Base-by-base conservation (phyloP, 2,888 invertebrate species). In the Helleia helle region DNA sequence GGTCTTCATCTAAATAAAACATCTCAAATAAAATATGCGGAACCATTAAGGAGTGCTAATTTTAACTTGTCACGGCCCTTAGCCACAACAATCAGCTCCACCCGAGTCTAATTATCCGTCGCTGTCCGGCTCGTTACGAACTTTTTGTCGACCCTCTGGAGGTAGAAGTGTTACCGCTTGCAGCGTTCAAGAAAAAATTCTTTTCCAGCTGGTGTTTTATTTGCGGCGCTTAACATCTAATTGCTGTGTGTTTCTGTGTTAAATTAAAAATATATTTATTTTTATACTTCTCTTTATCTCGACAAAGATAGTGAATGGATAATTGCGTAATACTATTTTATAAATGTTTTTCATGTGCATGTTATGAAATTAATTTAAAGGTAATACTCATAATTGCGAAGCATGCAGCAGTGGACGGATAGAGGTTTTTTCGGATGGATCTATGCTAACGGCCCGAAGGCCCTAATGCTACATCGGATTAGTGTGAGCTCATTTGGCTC, bases 101-200 rank as follows among this genome's bases (percentile, higher is more conserved):
- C 38, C 36, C 44, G 29, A 40, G 40, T 43, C 44, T 47, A 47
- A 47, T 44, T 44, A 47, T 40, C 41, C 34, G 37, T 39, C 40
- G 39, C 42, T 42, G 47, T 28, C 47, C 30, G 42, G 44, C 36
- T 40, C 38, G 38, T 34, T 38, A 30, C 39, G 22, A 39, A 39
- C 39, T 39, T 39, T 39, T 39, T 39, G 39, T 39, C 9, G 22
- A 4, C 39, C 7, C 29, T 9, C 26, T 14, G 14, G 22, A 17
- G 28, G 38, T 29, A 29, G 29, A 39, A 39, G 29, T 39, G 30
- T 30, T 24, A 22, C 34, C n/a, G n/a, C 36, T 26, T 29, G 34
- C 12, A 17, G 22, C 8, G 6, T 30, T 18, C 17, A 34, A 22
- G 34, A 22, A 34, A 34, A 34, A 11, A 22, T 18, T 22, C 17